Evolutionary conservation across 2,797 vertebrate species (phyloP).

Genomic region (Botia almorhae): DNA sequence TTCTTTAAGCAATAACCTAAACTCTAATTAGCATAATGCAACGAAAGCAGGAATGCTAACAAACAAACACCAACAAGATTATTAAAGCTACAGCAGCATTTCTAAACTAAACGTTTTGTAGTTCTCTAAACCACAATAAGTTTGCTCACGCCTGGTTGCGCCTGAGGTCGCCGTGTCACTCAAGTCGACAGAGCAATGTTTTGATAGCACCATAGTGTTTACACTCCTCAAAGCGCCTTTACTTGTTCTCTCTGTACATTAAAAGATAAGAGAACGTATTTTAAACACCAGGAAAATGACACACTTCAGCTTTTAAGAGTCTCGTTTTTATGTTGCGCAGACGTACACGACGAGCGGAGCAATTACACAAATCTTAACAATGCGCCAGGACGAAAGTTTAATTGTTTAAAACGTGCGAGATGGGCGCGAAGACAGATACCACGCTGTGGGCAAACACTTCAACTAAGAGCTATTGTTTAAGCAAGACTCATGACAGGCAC

Average conservation of each 20-base stretch:
- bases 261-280: background rate
- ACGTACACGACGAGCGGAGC: background rate
- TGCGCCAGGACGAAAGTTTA: slow-evolving; percentile 35
- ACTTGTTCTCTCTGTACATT: background rate
- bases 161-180: background rate
- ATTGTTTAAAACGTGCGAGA: slow-evolving; percentile 2
- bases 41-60: background rate
- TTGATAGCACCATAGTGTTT: background rate
- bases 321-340: background rate
- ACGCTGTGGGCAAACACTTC: slow-evolving; percentile 7
- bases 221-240: background rate
- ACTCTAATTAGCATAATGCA: slow-evolving; percentile 24
- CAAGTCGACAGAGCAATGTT: background rate
- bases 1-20: background rate
- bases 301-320: background rate
- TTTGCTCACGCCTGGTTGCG: background rate
- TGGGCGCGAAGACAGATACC: background rate
- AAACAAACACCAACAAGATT: background rate
- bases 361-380: slow-evolving; percentile 37
- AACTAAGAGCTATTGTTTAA: background rate
- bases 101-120: background rate
- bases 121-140: background rate
- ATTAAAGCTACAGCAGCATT: background rate
- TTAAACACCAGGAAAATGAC: background rate
- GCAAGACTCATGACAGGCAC: slow-evolving; percentile 49